Evolutionary conservation across 2,888 invertebrate genomes (phyloP), one percentile per base, ranked within the genome.

Genomic region (Octonoba sinensis): DNA sequence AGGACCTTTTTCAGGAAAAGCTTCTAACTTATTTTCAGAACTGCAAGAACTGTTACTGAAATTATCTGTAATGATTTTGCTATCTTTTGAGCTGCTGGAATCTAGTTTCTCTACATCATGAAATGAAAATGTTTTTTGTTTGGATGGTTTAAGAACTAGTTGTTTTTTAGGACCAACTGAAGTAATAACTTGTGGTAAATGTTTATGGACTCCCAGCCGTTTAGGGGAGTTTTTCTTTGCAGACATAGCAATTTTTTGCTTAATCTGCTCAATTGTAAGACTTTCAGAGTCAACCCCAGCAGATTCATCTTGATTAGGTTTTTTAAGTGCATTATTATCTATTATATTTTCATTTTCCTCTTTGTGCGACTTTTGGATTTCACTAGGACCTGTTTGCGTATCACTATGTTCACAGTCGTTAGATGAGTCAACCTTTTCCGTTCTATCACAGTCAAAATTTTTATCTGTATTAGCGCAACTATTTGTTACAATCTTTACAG

Each of bases 101-200:
- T 44, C 44, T 62, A 62, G 20, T 49, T 65, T 47, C 15, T 16
- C 49, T 6, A 70, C 77, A 36, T 77, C 69, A 15, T 64, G 64
- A 64, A 79, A 69, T 36, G 79, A 79, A 69, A 79, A 79, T 6
- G 79, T 79, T 49, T 16, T 67, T 54, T 56, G 51, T 11, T 56
- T 62, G 18, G 60, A 12, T 20, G 73, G 73, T 16, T 73, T 79
- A 16, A 51, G 57, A n/a, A 67, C 22, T 6, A 59, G 49, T 16
- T 22, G 20, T 1, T 51, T 27, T 64, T 57, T 59, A 47, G 24
- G 18, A 16, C 54, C 67, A n/a, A 47, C n/a, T 44, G 46, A 22
- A 11, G 49, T 46, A 16, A 78, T 20, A 6, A 79, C 73, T 47
- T 79, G 79, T 8, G 79, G 79, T 13, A 79, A 56, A 69, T 79